Evolutionary conservation across 2,888 invertebrate genomes (phyloP), one percentile per base, ranked within the genome.

Genomic region (Zaprionus bogoriensis): DNA sequence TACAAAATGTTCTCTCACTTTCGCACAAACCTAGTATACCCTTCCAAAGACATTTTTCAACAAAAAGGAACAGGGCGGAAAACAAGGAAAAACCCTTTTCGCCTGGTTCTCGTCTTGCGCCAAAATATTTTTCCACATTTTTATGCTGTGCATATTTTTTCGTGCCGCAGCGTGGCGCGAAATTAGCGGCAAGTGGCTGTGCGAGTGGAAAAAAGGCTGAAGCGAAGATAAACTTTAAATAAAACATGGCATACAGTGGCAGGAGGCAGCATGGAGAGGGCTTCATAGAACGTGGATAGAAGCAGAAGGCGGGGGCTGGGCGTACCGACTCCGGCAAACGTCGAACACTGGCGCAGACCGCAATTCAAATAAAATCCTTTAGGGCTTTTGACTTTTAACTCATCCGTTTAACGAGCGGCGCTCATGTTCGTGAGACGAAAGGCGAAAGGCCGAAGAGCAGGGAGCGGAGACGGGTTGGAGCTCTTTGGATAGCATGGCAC

Each of bases 381-480:
- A 86, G 88, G 88, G 88, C 88, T 87, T 88, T 88, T 88, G 88
- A 88, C 87, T 88, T 88, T 88, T 88, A 85, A 85, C 88, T 88
- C 79, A 78, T 87, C 74, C 81, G 78, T 82, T 88, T 77, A 79
- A 87, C 87, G 83, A 82, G 81, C 78, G 81, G 81, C 78, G 81
- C 63, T 74, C 84, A 72, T 77, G 86, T 86, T 79, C 83, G 83
- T 82, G 71, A 78, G 78, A n/a, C n/a, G n/a, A n/a, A 65, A 42
- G 64, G 70, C 64, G 59, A 50, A 48, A 55, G 69, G 63, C 59
- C n/a, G n/a, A n/a, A n/a, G n/a, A 48, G 20, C 32, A 12, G 32
- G 60, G 41, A 57, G 46, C 32, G 39, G 32, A 12, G 41, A 19
- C n/a, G 20, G 58, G 41, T 23, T 20, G 32, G 17, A 38, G 22